A percentile compares a stretch with the other conserved stretches of the same genome.
phyloP scores from a whole-genome alignment of 2,113 vertebrate species.

The Eptesicus fuscus region DNA sequence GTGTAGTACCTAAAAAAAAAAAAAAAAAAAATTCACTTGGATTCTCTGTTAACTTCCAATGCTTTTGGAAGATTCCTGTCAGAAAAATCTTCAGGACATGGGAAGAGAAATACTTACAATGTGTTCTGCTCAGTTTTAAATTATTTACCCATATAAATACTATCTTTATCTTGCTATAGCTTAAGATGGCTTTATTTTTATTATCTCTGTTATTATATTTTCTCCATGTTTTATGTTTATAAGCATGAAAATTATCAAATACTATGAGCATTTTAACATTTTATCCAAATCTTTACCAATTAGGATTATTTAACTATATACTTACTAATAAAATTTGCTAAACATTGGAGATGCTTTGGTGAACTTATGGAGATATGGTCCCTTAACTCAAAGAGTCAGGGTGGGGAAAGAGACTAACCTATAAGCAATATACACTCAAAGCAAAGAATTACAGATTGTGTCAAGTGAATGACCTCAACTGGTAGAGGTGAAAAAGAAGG shows the following conservation, averaged over 20 bases:
- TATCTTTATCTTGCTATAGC: neutral
- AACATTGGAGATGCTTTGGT: neutral
- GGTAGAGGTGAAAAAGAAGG: neutral
- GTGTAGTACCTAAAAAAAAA: neutral
- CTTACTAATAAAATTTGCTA: neutral
- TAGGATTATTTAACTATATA: neutral
- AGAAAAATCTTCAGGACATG: neutral
- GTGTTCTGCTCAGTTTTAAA: neutral
- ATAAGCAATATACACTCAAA: neutral
- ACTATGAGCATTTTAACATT: neutral
- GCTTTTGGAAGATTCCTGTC: neutral
- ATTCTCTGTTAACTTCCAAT: neutral
- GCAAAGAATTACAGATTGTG: neutral
- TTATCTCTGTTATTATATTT: neutral
- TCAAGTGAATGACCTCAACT: neutral
- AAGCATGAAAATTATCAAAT: neutral
- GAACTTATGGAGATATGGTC: neutral
- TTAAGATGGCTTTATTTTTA: conserved; percentile 3
- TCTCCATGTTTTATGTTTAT: neutral
- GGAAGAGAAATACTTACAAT: neutral
- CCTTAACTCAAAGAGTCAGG: neutral
- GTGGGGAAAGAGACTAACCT: neutral
- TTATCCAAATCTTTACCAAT: neutral
- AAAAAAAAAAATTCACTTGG: neutral
- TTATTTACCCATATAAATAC: neutral